A percentile compares a stretch with the other conserved stretches of the same genome.
Conservation (phyloP, 2,113 vertebrate genomes). For the Tylochromis polylepis region DNA sequence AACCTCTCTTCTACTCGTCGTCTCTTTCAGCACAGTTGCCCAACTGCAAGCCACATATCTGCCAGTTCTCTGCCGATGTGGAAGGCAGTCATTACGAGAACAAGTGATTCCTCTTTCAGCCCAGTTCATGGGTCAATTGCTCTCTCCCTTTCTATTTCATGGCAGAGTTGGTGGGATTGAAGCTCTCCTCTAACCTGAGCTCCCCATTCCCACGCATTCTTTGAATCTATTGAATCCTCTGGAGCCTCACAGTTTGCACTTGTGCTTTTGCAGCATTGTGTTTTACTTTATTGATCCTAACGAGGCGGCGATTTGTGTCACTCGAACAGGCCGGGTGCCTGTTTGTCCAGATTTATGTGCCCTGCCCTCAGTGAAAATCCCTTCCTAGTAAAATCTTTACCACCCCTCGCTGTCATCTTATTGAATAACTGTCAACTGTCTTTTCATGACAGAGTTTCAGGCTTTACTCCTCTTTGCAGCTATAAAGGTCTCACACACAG, state of each 20-base stretch:
- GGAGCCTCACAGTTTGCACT: slow-evolving; percentile 61
- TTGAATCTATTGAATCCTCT: slow-evolving; percentile 51
- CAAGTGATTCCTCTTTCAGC: slow-evolving; percentile 70
- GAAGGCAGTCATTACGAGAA: slow-evolving; percentile 62
- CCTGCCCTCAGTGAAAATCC: slow-evolving; percentile 58
- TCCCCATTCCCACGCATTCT: slow-evolving; percentile 69
- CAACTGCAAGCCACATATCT: slow-evolving; percentile 22
- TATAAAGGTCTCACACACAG: slow-evolving; percentile 24
- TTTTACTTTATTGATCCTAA: slow-evolving; percentile 73
- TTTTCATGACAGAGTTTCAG: slow-evolving; percentile 54
- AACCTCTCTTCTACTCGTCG: slow-evolving; percentile 10
- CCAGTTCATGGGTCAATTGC: slow-evolving; percentile 73
- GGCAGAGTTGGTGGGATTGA: slow-evolving; percentile 66
- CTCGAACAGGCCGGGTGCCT: slow-evolving; percentile 30
- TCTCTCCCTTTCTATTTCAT: slow-evolving; percentile 60
- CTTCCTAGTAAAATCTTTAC: slow-evolving; percentile 66
- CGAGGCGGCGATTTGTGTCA: slow-evolving; percentile 64
- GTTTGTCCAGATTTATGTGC: slow-evolving; percentile 68
- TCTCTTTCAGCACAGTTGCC: slow-evolving; percentile 22
- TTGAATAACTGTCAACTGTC: slow-evolving; percentile 68
- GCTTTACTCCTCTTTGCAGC: slow-evolving; percentile 33
- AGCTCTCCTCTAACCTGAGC: slow-evolving; percentile 55
- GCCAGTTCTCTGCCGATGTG: slow-evolving; percentile 41
- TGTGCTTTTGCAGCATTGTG: slow-evolving; percentile 65
- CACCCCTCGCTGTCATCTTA: slow-evolving; percentile 53